Evolutionary conservation across 2,888 invertebrate genomes (phyloP).

Genomic region (Megalurothrips usitatus): DNA sequence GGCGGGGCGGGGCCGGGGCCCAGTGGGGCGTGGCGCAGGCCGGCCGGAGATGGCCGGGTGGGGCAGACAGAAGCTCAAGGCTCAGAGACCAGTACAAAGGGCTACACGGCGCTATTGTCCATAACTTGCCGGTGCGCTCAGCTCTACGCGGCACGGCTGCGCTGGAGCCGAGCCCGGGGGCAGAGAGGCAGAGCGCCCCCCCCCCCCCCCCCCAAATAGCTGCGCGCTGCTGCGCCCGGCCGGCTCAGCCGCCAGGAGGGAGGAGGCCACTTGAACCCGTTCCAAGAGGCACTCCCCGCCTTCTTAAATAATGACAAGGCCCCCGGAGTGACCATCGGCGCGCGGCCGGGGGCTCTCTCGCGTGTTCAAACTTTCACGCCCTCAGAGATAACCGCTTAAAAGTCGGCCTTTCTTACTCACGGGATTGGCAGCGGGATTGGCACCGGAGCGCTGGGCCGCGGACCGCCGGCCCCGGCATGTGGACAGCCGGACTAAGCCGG

Average conservation of each 20-base stretch:
- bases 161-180: background rate
- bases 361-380: no score
- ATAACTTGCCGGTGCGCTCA: background rate
- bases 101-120: conserved; percentile 18
- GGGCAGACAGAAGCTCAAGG: background rate
- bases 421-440: no score
- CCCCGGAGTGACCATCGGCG: no score
- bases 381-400: no score
- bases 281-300: no score
- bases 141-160: background rate
- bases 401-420: no score
- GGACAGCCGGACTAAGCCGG: background rate
- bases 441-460: no score
- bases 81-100: conserved; percentile 6
- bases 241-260: background rate
- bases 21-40: background rate
- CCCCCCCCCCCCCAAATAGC: no score
- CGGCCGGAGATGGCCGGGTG: background rate
- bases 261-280: no score
- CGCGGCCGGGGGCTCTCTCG: no score
- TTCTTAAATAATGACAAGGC: no score
- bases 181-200: no score
- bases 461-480: background rate
- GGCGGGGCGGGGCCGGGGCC: background rate
- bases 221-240: background rate